These are phyloP conservation scores for Trichacis sp. DNA, from an alignment of 2,888 invertebrate species.

Conservation along the genomic window DNA sequence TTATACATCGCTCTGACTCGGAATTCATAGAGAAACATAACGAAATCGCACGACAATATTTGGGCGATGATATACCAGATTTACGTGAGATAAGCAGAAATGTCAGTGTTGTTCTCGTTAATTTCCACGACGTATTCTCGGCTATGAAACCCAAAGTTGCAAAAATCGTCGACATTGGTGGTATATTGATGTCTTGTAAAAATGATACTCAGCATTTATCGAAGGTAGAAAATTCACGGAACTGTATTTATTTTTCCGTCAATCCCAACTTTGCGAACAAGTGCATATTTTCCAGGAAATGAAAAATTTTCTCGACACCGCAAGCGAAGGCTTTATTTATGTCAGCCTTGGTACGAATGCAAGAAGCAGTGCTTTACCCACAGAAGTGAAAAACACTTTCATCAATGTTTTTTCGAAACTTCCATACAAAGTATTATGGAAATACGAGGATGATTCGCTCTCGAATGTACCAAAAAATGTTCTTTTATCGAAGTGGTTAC, in stretches of 20 bases:
- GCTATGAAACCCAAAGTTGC: conserved; percentile 27
- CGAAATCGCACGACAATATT: conserved; percentile 25
- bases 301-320: conserved; percentile 39
- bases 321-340: conserved; percentile 49
- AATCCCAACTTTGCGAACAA: too few relatives aligned
- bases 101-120: conserved; percentile 39
- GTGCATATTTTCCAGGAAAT: conserved; percentile 40
- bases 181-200: conserved; percentile 25
- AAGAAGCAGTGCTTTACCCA: conserved; percentile 9
- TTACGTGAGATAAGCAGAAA: conserved; percentile 39
- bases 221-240: conserved; percentile 13
- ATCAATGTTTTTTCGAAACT: conserved; percentile 42
- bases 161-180: conserved; percentile 40
- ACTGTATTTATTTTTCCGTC: too few relatives aligned
- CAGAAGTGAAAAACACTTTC: conserved; percentile 21
- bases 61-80: conserved; percentile 41
- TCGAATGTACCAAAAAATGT: conserved; percentile 35
- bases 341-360: conserved; percentile 47
- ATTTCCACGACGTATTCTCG: conserved; percentile 26
- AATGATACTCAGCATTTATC: conserved; percentile 19
- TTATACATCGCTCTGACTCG: conserved; percentile 3
- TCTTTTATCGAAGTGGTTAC: conserved; percentile 45
- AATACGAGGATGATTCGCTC: conserved; percentile 37
- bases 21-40: conserved; percentile 20
- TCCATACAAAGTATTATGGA: conserved; percentile 47